Conservation (phyloP, 2,113 vertebrate genomes). For the Myiagra hebetior region DNA sequence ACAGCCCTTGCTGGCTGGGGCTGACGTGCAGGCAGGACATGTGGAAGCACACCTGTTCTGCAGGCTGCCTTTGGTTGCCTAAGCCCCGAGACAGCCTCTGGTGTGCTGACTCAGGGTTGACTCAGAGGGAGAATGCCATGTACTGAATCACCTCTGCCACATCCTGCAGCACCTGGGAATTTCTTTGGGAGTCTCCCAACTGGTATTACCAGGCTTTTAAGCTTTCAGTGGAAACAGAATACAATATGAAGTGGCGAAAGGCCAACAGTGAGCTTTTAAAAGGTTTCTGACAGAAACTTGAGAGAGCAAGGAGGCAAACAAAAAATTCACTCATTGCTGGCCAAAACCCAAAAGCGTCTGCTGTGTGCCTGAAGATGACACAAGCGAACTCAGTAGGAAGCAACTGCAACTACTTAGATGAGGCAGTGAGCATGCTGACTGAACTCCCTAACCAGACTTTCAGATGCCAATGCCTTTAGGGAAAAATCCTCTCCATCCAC, state of each 20-base stretch:
- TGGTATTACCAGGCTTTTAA: neutral
- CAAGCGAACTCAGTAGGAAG: neutral
- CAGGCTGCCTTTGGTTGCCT: neutral
- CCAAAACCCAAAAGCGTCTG: neutral
- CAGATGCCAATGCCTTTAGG: neutral
- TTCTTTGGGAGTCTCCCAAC: neutral
- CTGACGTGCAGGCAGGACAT: rapidly evolving
- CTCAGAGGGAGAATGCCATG: neutral
- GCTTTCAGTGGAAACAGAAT: neutral
- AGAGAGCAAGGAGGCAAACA: neutral
- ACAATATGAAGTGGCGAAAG: neutral
- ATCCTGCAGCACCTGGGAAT: neutral
- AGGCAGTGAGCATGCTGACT: neutral
- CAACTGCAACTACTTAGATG: neutral
- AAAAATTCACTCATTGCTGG: neutral
- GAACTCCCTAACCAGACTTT: neutral
- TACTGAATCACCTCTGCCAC: neutral
- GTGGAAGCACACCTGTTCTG: neutral
- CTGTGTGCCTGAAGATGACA: neutral
- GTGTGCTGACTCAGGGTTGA: neutral
- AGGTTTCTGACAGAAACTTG: neutral
- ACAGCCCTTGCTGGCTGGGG: neutral
- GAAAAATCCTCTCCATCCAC: neutral
- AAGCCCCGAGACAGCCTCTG: neutral
- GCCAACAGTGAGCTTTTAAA: neutral